Base-by-base conservation (phyloP, 2,888 invertebrate species). In the Chrysolina americana region DNA sequence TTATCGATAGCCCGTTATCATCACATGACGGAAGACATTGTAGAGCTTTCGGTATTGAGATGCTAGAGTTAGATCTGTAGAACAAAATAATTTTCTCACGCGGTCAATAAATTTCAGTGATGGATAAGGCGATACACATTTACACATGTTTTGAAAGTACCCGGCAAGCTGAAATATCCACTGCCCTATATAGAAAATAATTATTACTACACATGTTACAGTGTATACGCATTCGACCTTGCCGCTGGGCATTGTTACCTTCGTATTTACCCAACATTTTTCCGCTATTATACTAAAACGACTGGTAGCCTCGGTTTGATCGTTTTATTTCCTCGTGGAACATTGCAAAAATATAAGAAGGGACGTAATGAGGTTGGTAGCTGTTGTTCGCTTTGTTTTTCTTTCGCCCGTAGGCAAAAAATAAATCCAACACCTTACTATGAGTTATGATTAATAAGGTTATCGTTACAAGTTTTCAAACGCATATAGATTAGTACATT, bases 181-280 rank as follows among this genome's bases (percentile, higher is more conserved):
- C 75, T 78, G 76, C 75, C 75, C 78, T 71, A 78, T 76, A 74
- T 76, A 74, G 72, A 75, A 71, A 73, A 74, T 75, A 74, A 78
- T 75, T 78, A 75, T 75, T 75, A 71, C 74, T 73, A 65, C 73
- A 73, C 70, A 70, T 70, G 53, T 74, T 73, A 74, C 76, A 73
- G 41, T 70, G 74, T 72, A 77, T 73, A 66, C 75, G 77, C 74
- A 73, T 73, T 41, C 75, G 74, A 74, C 78, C 78, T 78, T 78
- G 78, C 78, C 76, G 0, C 41, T 63, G 53, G 74, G 66, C 74
- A 56, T 62, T 62, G 70, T 70, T 70, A 74, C 70, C 74, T 70
- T 70, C 74, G 47, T 68, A 74, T 68, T 68, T 64, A 64, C 68
- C 50, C 53, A 70, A 63, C 68, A 41, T 64, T 70, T 74, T 70